Base-by-base conservation (phyloP, 1,140 invertebrate species). In the Trichonephila clavata region DNA sequence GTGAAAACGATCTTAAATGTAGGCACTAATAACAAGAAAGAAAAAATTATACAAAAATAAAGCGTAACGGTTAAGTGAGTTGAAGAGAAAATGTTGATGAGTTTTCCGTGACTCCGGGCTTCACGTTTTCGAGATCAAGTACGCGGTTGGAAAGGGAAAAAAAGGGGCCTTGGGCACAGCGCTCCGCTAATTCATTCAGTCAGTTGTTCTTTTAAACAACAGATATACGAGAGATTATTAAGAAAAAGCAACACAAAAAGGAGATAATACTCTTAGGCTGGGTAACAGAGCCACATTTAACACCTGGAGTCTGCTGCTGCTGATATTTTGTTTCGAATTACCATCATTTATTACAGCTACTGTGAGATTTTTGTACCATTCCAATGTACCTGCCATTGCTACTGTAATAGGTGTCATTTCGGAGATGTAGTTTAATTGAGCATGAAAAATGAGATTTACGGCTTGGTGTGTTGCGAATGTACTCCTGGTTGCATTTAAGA, bases 391-490 rank as follows among this genome's bases (percentile, higher is more conserved):
- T 39, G 86, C 43, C 43, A 63, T 60, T 90, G 27, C 71, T 27
- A 77, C 60, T 43, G 59, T 91, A 91, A 91, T 91, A 27, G 59
- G 27, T 81, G 90, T 83, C 90, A 83, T 91, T 91, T 65, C 80
- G 43, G 39, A 20, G 68, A 21, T 43, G 57, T 8, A 18, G 27
- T 63, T 65, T 91, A 91, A 91, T 91, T 91, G 90, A 65, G 77
- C 77, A 71, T 91, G 90, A 91, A 91, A 91, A 91, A 91, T 91
- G 90, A 80, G 43, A 24, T 91, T n/a, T 21, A 60, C 59, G 21
- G n/a, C 50, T 88, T 50, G 39, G 88, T 24, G 65, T 43, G 68
- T 21, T 83, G 71, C 32, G 32, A 39, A 77, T 32, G 71, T 68
- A 13, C 32, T 59, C 50, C 50, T 83, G 81, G 57, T 83, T n/a